Percentiles rank a stretch among this genome's conserved stretches.
These are phyloP conservation scores for Scotopteryx bipunctaria DNA, from an alignment of 2,888 invertebrate species.

Conservation along the genomic window DNA sequence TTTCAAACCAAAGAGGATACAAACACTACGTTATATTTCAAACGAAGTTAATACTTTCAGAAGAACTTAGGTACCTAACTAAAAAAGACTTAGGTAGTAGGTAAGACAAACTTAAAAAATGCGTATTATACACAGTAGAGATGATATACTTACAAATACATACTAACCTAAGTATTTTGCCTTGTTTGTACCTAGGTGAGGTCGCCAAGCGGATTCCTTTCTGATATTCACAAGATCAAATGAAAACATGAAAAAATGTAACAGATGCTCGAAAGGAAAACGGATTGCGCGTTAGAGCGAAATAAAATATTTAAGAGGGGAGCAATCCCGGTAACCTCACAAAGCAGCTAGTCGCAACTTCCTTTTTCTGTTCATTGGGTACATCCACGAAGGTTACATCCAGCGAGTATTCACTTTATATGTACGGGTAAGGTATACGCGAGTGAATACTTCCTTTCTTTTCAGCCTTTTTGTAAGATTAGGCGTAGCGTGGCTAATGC, in stretches of 20 bases:
- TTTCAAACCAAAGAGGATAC: too few species aligned
- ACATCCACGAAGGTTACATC: slow-evolving; percentile 23
- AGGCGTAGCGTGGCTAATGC: background rate
- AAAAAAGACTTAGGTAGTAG: too few species aligned
- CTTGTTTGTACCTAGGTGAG: too few species aligned
- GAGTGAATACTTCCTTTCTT: slow-evolving; percentile 11
- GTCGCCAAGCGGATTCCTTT: slow-evolving; percentile 3
- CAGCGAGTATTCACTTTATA: background rate
- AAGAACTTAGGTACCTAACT: background rate
- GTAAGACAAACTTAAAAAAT: too few species aligned
- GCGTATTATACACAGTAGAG: too few species aligned
- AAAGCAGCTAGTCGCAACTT: slow-evolving; percentile 47
- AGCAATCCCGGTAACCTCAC: slow-evolving; percentile 57
- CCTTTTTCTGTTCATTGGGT: slow-evolving; percentile 53
- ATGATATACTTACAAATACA: too few species aligned
- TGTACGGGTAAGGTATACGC: background rate
- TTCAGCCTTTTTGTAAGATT: slow-evolving; percentile 1
- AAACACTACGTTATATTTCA: too few species aligned
- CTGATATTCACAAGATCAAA: slow-evolving; percentile 18
- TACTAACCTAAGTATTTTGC: too few species aligned
- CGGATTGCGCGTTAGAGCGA: slow-evolving; percentile 60
- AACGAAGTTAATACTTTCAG: background rate
- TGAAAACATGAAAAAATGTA: slow-evolving; percentile 23
- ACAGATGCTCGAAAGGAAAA: slow-evolving; percentile 42
- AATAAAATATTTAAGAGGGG: slow-evolving; percentile 66